Evolutionary conservation across 1,140 invertebrate genomes (phyloP).

Genomic region (Diorhabda sublineata): DNA sequence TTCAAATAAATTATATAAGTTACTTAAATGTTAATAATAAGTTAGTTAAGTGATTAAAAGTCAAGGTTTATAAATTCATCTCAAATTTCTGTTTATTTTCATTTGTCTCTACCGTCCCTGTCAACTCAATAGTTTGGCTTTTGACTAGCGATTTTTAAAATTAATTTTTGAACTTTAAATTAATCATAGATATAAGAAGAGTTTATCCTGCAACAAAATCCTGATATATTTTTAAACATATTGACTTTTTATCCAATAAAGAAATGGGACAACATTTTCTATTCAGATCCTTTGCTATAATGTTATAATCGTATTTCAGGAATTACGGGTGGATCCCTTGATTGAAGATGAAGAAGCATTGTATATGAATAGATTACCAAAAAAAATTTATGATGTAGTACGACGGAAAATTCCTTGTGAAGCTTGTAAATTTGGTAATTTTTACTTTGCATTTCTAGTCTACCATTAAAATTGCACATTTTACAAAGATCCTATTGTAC

Average conservation of each 20-base stretch:
- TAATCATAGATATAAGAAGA: neutral
- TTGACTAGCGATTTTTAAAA: too few relatives aligned
- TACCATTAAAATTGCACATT: too few relatives aligned
- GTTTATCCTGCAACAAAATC: neutral
- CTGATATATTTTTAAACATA: neutral
- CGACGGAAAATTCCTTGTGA: slow-evolving; percentile 35
- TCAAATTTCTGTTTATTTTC: too few relatives aligned
- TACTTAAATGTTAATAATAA: too few relatives aligned
- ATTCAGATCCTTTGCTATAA: neutral
- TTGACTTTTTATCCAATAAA: neutral
- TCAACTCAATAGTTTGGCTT: too few relatives aligned
- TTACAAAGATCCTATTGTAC: too few relatives aligned
- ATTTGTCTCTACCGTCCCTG: too few relatives aligned
- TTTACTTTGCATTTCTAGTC: neutral
- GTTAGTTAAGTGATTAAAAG: too few relatives aligned
- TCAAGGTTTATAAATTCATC: too few relatives aligned
- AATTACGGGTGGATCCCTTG: slow-evolving; percentile 23
- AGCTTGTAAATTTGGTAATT: slow-evolving; percentile 36
- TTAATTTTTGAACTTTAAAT: neutral
- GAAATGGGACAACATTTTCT: neutral
- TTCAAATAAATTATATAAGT: too few relatives aligned
- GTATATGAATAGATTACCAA: slow-evolving; percentile 15
- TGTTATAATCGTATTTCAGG: slow-evolving; percentile 20
- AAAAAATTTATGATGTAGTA: slow-evolving; percentile 34
- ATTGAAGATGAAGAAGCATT: neutral